Percentiles rank a stretch among this genome's conserved stretches.
Evolutionary conservation across 2,797 vertebrate genomes (phyloP).

Genomic region (Sebastes flavidus): DNA sequence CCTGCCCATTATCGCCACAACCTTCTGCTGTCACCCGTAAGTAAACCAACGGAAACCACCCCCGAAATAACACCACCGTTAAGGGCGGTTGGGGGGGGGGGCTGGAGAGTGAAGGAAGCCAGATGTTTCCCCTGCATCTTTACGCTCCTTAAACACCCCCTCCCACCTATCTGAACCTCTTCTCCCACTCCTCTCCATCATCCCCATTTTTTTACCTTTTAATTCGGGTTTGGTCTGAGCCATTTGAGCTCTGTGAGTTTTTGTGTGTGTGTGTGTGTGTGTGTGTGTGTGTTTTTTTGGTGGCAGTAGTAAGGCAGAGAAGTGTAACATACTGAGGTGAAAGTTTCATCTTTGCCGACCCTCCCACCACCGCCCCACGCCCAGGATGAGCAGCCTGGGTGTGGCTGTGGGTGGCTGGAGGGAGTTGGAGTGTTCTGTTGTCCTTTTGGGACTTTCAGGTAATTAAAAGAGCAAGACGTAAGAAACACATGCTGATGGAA

Average conservation of each 20-base stretch:
- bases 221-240: slow-evolving; percentile 51
- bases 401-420: slow-evolving; percentile 4
- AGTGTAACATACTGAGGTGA: not conserved
- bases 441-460: slow-evolving; percentile 45
- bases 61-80: slow-evolving; percentile 44
- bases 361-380: not conserved
- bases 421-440: not conserved
- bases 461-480: slow-evolving; percentile 48
- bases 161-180: slow-evolving; percentile 25
- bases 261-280: slow-evolving; percentile 17
- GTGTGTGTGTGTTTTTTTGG: slow-evolving; percentile 33
- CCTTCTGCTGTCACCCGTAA: slow-evolving; percentile 86
- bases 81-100: slow-evolving; percentile 34
- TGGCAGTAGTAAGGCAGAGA: slow-evolving; percentile 55
- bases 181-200: slow-evolving; percentile 24
- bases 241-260: slow-evolving; percentile 31
- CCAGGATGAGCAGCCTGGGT: slow-evolving; percentile 20
- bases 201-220: slow-evolving; percentile 44
- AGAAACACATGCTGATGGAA: slow-evolving; percentile 55
- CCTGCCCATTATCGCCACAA: slow-evolving; percentile 83
- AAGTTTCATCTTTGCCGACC: slow-evolving; percentile 12
- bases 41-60: slow-evolving; percentile 63
- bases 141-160: slow-evolving; percentile 8
- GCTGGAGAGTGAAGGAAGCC: slow-evolving; percentile 45
- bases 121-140: slow-evolving; percentile 16